phyloP scores from a whole-genome alignment of 2,113 vertebrate genomes.

The Oriolus oriolus region DNA sequence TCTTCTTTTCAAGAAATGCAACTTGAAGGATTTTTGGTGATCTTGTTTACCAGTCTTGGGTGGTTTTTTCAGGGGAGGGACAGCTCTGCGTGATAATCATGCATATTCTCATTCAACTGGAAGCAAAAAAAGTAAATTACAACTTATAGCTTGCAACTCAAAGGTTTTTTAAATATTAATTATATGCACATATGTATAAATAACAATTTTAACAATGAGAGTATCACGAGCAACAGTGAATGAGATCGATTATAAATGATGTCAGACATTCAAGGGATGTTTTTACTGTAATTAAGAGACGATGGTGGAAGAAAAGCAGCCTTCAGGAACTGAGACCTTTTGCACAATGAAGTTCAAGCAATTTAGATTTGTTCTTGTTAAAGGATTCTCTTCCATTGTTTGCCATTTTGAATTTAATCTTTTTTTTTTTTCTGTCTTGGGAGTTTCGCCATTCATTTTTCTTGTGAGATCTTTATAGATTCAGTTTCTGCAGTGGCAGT shows the following conservation, averaged over 20 bases:
- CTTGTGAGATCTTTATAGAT: background rate
- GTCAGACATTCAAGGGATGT: background rate
- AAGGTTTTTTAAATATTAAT: background rate
- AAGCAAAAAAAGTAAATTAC: background rate
- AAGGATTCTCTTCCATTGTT: background rate
- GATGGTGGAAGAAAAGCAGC: background rate
- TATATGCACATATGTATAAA: background rate
- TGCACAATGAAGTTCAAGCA: background rate
- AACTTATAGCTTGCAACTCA: background rate
- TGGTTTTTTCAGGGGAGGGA: background rate
- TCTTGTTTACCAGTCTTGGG: background rate
- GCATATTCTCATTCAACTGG: background rate
- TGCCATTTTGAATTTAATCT: background rate
- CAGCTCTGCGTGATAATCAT: background rate
- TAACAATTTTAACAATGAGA: background rate
- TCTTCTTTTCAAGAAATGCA: background rate
- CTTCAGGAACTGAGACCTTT: background rate
- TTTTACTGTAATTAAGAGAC: conserved; percentile 24
- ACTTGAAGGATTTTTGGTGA: background rate
- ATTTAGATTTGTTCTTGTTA: background rate
- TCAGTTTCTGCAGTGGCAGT: background rate
- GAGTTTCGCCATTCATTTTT: background rate
- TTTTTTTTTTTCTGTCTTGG: background rate
- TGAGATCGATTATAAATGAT: background rate
- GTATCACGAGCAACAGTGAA: background rate